Evolutionary conservation across 1,140 invertebrate species (phyloP), one percentile per base, ranked within the genome.

Genomic region (Scaptodrosophila lebanonensis): DNA sequence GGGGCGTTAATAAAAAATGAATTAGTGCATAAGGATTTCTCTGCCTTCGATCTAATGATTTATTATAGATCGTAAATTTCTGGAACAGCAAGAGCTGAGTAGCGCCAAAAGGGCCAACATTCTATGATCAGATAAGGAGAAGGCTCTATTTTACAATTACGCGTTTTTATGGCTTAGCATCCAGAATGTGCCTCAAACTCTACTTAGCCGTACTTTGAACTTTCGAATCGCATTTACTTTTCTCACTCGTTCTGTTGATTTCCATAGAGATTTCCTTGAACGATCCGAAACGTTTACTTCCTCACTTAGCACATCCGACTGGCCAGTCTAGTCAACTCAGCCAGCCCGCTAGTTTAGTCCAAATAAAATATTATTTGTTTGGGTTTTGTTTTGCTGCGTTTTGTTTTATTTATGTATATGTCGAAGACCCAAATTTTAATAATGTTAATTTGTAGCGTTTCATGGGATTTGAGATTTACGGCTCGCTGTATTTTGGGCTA

Each of bases 341-440:
- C 18, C 25, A 13, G 40, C 5, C 13, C 51, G 48, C 71, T 76
- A 62, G 75, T 73, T 79, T 75, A 82, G 75, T 70, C 75, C 65
- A 79, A 75, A 82, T 76, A 63, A 76, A 75, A 70, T 79, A 50
- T 66, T 82, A 70, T 75, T 79, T 82, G 61, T 66, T 62, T 66
- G 33, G 48, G 48, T 48, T 66, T 58, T 45, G 30, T 60, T 53
- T 59, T 35, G 57, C 51, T 49, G 75, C 60, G 66, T 59, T 79
- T 79, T 79, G 75, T 79, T 79, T 79, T 79, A 64, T 25, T 25
- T 25, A 4, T 25, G 8, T 25, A 25, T 62, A 56, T 82, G 68
- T 69, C 69, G 53, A 79, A 66, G 75, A 82, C 75, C n/a, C 66
- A 82, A 82, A 70, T 82, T 82, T 82, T 82, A 82, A 82, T 82